These are phyloP conservation scores for Hylyphantes graminicola DNA, from an alignment of 1,140 invertebrate genomes.

Conservation along the genomic window DNA sequence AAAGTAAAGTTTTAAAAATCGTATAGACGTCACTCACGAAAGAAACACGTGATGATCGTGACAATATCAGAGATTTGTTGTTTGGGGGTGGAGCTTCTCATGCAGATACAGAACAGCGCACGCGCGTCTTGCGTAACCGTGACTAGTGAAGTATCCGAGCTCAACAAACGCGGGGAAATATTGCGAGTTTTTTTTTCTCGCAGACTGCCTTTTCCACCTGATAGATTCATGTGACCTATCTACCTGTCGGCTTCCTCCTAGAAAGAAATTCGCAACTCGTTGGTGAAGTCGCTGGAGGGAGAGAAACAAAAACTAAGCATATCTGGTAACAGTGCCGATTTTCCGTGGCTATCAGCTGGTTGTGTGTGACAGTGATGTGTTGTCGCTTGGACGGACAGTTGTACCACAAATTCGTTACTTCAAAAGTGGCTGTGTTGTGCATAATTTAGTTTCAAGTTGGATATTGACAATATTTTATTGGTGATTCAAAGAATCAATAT, in stretches of 20 bases:
- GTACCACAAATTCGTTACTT: too few species aligned
- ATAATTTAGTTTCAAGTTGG: too few species aligned
- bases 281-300: constrained; percentile 37
- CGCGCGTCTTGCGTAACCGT: constrained; percentile 46
- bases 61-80: neutral
- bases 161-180: constrained; percentile 12
- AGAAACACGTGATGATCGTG: constrained; percentile 37
- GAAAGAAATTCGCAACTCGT: constrained; percentile 34
- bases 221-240: constrained; percentile 55
- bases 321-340: constrained; percentile 35
- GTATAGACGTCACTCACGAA: constrained; percentile 8
- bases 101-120: constrained; percentile 46
- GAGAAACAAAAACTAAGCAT: constrained; percentile 30
- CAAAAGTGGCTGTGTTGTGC: too few species aligned
- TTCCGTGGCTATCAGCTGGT: constrained; percentile 26
- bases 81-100: constrained; percentile 26
- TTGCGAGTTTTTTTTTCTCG: constrained; percentile 25
- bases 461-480: too few species aligned
- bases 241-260: constrained; percentile 40
- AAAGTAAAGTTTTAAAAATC: too few species aligned
- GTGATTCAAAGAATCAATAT: too few species aligned
- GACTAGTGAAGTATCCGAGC: constrained; percentile 31
- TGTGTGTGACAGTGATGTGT: constrained; percentile 15
- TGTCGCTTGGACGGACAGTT: neutral
- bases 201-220: constrained; percentile 43